These are phyloP conservation scores for Heptranchias perlo DNA, from an alignment of 2,113 vertebrate genomes.

Conservation along the genomic window DNA sequence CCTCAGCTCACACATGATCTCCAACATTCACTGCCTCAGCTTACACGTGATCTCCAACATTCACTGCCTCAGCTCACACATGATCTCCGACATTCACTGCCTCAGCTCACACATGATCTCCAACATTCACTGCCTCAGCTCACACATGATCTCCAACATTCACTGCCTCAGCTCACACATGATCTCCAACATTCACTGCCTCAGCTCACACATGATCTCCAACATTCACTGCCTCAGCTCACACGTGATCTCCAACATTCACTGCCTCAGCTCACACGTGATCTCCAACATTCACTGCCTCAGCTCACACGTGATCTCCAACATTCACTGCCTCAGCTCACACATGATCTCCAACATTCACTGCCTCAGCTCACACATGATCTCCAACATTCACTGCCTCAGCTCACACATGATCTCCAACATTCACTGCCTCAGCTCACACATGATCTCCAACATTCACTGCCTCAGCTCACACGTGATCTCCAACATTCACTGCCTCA, in stretches of 20 bases:
- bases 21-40: neutral
- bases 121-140: neutral
- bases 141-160: neutral
- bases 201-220: no score
- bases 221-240: no score
- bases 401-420: neutral
- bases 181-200: neutral
- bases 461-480: no score
- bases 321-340: no score
- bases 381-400: neutral
- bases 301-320: no score
- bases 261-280: neutral
- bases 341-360: neutral
- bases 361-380: neutral
- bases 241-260: neutral
- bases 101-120: neutral
- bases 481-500: no score
- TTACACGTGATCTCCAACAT: no score
- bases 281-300: neutral
- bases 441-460: neutral
- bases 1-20: neutral
- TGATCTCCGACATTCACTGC: neutral
- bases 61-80: no score
- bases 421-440: neutral
- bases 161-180: neutral